Evolutionary conservation across 2,888 invertebrate genomes (phyloP).

Genomic region (Ferrisia virgata): DNA sequence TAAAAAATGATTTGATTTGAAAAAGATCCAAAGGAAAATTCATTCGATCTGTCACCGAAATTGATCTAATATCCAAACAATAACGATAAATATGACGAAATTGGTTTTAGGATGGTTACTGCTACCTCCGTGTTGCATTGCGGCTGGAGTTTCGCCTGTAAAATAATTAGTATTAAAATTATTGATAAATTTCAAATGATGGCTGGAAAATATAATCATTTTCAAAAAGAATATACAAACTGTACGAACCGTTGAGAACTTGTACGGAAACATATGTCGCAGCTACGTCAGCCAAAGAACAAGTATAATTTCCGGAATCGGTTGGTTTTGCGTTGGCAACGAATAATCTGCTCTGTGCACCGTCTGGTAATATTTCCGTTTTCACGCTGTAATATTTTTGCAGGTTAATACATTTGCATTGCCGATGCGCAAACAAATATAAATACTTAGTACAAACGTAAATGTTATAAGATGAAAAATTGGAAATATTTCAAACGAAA

Average conservation of each 20-base stretch:
- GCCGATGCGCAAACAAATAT: background rate
- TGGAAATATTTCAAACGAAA: too few species aligned
- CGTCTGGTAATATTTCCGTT: conserved; percentile 70
- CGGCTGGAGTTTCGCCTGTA: conserved; percentile 54
- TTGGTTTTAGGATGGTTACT: conserved; percentile 31
- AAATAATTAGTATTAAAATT: conserved; percentile 50
- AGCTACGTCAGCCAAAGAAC: conserved; percentile 69
- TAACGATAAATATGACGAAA: background rate
- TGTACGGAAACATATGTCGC: conserved; percentile 69
- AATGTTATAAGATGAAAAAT: background rate
- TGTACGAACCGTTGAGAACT: conserved; percentile 69
- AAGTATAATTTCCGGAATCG: conserved; percentile 78
- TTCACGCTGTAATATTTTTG: conserved; percentile 63
- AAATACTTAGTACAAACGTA: too few species aligned
- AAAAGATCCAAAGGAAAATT: background rate
- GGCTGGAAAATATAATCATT: conserved; percentile 50
- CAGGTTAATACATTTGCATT: background rate
- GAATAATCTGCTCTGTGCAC: conserved; percentile 71
- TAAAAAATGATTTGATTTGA: background rate
- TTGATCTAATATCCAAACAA: background rate
- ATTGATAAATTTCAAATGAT: background rate
- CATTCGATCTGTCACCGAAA: conserved; percentile 22
- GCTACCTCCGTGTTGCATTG: conserved; percentile 51
- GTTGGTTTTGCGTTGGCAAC: conserved; percentile 75
- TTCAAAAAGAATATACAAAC: conserved; percentile 47